Percentiles rank a stretch among this genome's conserved stretches.
These are phyloP conservation scores for Liposcelis brunnea DNA, from an alignment of 2,888 invertebrate genomes.

Conservation along the genomic window DNA sequence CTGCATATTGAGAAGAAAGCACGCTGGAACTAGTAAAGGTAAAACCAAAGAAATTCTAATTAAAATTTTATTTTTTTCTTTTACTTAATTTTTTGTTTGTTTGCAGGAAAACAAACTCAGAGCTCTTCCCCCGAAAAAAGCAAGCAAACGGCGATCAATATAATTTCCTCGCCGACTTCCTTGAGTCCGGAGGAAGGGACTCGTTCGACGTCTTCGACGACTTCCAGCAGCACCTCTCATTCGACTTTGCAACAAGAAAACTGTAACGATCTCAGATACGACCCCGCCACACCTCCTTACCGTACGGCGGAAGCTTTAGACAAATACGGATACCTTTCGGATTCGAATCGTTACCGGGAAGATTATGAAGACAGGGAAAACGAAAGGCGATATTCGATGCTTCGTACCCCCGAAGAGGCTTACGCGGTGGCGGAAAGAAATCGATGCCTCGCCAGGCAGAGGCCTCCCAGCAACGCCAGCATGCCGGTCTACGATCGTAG, in stretches of 20 bases:
- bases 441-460: neutral
- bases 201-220: neutral
- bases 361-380: slow-evolving; percentile 26
- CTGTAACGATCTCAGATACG: too few species aligned
- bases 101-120: slow-evolving; percentile 2
- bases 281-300: neutral
- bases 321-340: slow-evolving; percentile 1
- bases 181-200: neutral
- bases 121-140: slow-evolving; percentile 4
- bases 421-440: neutral
- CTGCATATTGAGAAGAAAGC: slow-evolving; percentile 28
- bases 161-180: slow-evolving; percentile 1
- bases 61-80: neutral
- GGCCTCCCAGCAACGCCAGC: slow-evolving; percentile 3
- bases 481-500: neutral
- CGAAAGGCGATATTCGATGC: slow-evolving; percentile 30
- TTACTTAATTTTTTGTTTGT: neutral
- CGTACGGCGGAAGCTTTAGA: neutral
- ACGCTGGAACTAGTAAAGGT: neutral
- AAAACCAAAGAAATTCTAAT: slow-evolving; percentile 15
- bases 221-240: slow-evolving; percentile 5
- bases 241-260: slow-evolving; percentile 2
- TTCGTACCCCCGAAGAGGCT: slow-evolving; percentile 6
- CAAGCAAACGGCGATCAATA: slow-evolving; percentile 2
- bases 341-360: too few species aligned